Evolutionary conservation across 2,797 vertebrate species (phyloP), one percentile per base, ranked within the genome.

Genomic region (Schizopygopsis pylzovi): DNA sequence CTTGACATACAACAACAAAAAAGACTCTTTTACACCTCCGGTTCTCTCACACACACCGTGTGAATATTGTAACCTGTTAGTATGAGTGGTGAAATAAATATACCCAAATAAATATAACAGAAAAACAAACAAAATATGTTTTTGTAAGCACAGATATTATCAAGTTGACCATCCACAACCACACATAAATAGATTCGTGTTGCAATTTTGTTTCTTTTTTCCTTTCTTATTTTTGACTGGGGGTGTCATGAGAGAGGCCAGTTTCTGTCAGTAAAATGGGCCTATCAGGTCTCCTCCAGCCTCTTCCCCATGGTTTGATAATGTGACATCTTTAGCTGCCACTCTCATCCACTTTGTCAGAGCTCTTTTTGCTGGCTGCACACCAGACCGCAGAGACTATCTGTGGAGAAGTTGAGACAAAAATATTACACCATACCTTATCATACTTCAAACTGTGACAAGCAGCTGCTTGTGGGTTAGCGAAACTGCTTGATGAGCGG

Each of bases 291-390:
- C 88, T 52, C 75, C 61, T 33, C 78, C 89, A 91, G 87, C 37
- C 77, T 89, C 87, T 92, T 94, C 92, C 91, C 92, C 89, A 82
- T 20, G 49, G 43, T 79, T 73, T 79, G 71, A 90, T 88, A 76
- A 84, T 54, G 12, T 49, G 41, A 75, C 67, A 84, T 83, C 39
- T 88, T 83, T 85, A 85, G 77, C 71, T 67, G 7, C 76, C 80
- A 76, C 71, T 68, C 89, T 70, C 86, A 79, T 47, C 20, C 45
- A 84, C 61, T 54, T 43, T 59, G 45, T 78, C 63, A n/a, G 12
- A 45, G 28, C 37, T 43, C 77, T 71, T 84, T 87, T 75, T 80
- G 37, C 22, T 5, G 54, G 25, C 83, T 76, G 43, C 52, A 81
- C 7, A 11, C 11, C 68, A 49, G 22, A 68, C 71, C 78, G 10